Percentiles rank a stretch among this genome's conserved stretches.
phyloP scores from a whole-genome alignment of 1,140 invertebrate genomes.

The Lepidurus packardi region DNA sequence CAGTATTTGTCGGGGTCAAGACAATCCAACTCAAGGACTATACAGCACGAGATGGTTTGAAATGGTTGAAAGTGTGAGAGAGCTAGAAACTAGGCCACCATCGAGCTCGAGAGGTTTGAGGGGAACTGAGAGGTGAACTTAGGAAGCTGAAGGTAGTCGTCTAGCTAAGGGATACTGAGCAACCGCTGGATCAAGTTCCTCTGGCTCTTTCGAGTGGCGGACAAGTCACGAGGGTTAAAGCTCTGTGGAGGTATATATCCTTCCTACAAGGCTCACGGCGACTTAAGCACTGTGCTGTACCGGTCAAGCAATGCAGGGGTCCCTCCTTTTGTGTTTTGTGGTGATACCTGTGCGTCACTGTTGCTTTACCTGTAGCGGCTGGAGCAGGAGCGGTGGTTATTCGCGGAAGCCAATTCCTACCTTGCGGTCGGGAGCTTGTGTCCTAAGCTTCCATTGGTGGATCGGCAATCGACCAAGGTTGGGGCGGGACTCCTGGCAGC shows the following conservation, averaged over 20 bases:
- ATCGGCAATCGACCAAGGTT: background rate
- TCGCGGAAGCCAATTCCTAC: conserved; percentile 17
- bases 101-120: background rate
- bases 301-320: conserved; percentile 1
- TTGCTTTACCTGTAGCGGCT: background rate
- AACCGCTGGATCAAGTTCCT: background rate
- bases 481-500: conserved; percentile 8
- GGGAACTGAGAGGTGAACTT: background rate
- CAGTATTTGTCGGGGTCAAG: no score
- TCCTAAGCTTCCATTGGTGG: conserved; percentile 9
- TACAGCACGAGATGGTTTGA: background rate
- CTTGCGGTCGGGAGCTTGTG: conserved; percentile 17
- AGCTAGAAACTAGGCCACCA: background rate
- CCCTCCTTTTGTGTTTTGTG: background rate
- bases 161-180: background rate
- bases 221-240: no score
- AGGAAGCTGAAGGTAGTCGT: conserved; percentile 11
- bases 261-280: conserved; percentile 4
- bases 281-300: background rate
- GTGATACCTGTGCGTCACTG: background rate
- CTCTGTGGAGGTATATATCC: background rate
- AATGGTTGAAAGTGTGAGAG: background rate
- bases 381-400: conserved; percentile 17
- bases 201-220: background rate
- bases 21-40: no score